Conservation (phyloP, 2,888 invertebrate genomes). For the Apomyelois bistriatella region DNA sequence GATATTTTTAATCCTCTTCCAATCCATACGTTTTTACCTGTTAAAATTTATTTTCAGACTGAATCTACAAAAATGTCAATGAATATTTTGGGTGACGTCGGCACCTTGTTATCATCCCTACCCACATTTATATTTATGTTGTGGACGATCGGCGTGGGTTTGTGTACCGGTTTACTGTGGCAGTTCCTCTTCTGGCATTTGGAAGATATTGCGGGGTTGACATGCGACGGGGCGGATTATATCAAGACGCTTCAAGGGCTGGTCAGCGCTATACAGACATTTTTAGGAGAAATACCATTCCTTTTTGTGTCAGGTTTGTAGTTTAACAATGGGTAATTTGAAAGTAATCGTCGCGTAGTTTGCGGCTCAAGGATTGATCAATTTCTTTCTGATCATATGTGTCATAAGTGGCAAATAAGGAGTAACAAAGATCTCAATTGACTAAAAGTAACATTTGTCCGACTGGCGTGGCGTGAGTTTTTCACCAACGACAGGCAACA, state of each 20-base stretch:
- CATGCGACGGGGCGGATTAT: slow-evolving; percentile 71
- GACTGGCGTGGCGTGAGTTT: too few species aligned
- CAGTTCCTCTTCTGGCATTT: slow-evolving; percentile 93
- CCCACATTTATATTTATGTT: slow-evolving; percentile 86
- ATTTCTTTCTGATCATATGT: too few species aligned
- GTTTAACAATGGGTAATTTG: background rate
- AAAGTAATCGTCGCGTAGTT: too few species aligned
- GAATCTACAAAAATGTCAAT: slow-evolving; percentile 82
- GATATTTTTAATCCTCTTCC: too few species aligned
- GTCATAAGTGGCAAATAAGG: too few species aligned
- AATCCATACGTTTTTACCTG: too few species aligned
- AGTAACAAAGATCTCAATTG: too few species aligned
- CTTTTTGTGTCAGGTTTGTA: slow-evolving; percentile 87
- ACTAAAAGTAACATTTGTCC: too few species aligned
- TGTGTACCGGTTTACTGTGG: slow-evolving; percentile 92
- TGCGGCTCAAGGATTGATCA: too few species aligned
- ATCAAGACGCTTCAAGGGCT: slow-evolving; percentile 88
- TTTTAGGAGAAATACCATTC: slow-evolving; percentile 92
- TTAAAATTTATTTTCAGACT: slow-evolving; percentile 79
- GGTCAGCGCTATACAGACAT: slow-evolving; percentile 87
- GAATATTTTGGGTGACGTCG: slow-evolving; percentile 85
- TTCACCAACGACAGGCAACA: too few species aligned
- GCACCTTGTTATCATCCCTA: slow-evolving; percentile 82
- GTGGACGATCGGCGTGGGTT: slow-evolving; percentile 90
- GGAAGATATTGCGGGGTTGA: slow-evolving; percentile 82